Conservation (phyloP, 92 coral and sea anemone genomes). For the Blastomussa wellsi region DNA sequence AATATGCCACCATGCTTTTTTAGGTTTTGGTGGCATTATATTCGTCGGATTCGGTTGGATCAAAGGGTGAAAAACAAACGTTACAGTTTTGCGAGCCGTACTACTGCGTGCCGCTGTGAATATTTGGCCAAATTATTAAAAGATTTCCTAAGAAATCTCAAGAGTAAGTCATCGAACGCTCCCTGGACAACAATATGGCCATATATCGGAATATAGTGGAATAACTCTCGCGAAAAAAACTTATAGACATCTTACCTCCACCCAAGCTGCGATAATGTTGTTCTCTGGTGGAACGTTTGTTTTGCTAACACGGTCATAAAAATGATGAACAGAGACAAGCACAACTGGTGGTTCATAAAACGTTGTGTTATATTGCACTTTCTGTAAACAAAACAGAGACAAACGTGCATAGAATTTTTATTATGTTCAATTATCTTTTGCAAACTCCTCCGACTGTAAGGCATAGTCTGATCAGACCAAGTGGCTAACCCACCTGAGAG, state of each 20-base stretch:
- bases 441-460: not conserved
- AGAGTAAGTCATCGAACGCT: too few relatives aligned
- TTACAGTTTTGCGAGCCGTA: too few relatives aligned
- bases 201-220: too few relatives aligned
- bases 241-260: not conserved
- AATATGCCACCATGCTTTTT: too few relatives aligned
- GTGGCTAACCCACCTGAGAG: too few relatives aligned
- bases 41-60: too few relatives aligned
- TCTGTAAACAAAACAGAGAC: not conserved
- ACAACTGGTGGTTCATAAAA: slow-evolving; percentile 10
- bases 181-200: too few relatives aligned
- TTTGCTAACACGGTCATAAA: not conserved
- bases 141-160: too few relatives aligned
- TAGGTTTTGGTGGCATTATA: too few relatives aligned
- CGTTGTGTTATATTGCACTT: not conserved
- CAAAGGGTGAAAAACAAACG: too few relatives aligned
- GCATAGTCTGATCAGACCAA: not conserved
- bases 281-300: not conserved
- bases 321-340: slow-evolving; percentile 2
- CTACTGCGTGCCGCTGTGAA: too few relatives aligned
- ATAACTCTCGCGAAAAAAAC: not conserved
- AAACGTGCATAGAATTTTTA: not conserved
- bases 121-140: too few relatives aligned
- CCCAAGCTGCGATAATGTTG: not conserved
- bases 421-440: not conserved